Percentiles rank a stretch among this genome's conserved stretches.
Evolutionary conservation across 2,888 invertebrate species (phyloP).

Genomic region (Caprella mutica): DNA sequence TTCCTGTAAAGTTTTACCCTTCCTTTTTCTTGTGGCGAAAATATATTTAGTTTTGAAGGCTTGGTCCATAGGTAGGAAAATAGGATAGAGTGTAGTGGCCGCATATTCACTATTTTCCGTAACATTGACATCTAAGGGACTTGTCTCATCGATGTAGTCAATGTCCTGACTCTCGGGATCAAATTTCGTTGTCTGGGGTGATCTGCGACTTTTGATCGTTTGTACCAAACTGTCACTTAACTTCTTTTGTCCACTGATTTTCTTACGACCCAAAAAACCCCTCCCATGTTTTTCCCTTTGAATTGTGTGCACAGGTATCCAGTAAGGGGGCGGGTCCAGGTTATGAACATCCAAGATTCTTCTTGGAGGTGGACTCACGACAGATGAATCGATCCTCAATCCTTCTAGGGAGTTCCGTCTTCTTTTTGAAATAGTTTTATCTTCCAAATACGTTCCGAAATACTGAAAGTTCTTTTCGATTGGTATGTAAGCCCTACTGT

Average conservation of each 20-base stretch:
- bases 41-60: constrained; percentile 57
- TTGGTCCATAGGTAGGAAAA: constrained; percentile 51
- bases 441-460: constrained; percentile 2
- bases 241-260: background rate
- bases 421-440: background rate
- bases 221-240: background rate
- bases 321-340: constrained; percentile 23
- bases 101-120: constrained; percentile 22
- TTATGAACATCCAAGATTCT: constrained; percentile 26
- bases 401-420: constrained; percentile 1
- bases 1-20: constrained; percentile 58
- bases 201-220: constrained; percentile 40
- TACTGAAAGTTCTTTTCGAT: background rate
- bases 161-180: constrained; percentile 36
- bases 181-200: constrained; percentile 3
- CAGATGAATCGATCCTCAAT: background rate
- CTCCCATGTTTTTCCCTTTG: background rate
- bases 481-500: background rate
- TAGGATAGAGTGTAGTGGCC: constrained; percentile 32
- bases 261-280: background rate
- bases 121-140: constrained; percentile 29
- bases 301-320: constrained; percentile 21
- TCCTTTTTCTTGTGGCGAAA: constrained; percentile 49
- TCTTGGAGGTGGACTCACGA: background rate
- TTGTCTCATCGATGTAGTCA: constrained; percentile 18